phyloP scores from a whole-genome alignment of 2,888 invertebrate species.

The Troides oblongomaculatus region DNA sequence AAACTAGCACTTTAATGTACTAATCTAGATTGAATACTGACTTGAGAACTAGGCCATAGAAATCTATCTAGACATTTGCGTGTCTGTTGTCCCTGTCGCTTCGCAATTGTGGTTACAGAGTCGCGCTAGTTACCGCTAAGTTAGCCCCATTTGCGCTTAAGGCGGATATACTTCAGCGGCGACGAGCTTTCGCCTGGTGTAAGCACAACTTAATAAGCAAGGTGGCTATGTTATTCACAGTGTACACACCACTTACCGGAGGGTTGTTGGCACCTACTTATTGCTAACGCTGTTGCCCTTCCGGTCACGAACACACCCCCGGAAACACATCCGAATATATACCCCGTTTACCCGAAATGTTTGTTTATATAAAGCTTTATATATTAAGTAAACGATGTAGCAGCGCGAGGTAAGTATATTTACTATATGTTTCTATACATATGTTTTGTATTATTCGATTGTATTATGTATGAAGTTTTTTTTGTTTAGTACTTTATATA shows the following conservation, averaged over 20 bases:
- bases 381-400: no score
- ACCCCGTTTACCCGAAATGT: no score
- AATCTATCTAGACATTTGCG: conserved; percentile 34
- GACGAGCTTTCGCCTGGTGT: conserved; percentile 33
- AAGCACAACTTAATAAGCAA: conserved; percentile 29
- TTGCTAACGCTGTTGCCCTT: conserved; percentile 21
- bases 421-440: no score
- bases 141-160: conserved; percentile 38
- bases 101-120: conserved; percentile 42
- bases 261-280: conserved; percentile 13
- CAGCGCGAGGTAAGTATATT: no score
- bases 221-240: no score
- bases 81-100: conserved; percentile 39
- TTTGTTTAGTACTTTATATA: no score
- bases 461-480: no score
- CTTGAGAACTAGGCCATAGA: conserved; percentile 35
- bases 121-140: conserved; percentile 33
- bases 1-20: background rate
- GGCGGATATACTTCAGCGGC: conserved; percentile 28
- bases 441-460: no score
- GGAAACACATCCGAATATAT: conserved; percentile 1
- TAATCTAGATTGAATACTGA: background rate
- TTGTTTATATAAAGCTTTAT: no score
- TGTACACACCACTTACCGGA: no score
- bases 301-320: conserved; percentile 9